Base-by-base conservation (phyloP, 2,113 vertebrate genomes). In the Sinocyclocheilus rhinocerous region DNA sequence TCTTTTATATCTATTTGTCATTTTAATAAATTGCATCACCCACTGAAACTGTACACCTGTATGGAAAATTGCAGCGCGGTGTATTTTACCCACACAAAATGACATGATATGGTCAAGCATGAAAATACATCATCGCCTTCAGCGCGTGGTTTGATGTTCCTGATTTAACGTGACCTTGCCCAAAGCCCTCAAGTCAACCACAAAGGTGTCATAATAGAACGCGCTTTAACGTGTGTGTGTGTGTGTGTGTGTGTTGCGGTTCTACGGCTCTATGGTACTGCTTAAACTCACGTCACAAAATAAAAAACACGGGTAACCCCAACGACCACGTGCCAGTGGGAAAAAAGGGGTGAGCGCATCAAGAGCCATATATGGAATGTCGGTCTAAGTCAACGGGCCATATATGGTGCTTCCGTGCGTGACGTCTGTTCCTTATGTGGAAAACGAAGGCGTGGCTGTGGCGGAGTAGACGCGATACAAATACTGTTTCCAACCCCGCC, bases 401-500 rank as follows among this genome's bases (percentile, higher is more conserved):
- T 80, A 93, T 90, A 90, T 93, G 94, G 93, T 22, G 26, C 10
- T 93, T 95, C 94, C 93, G 93, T 12, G 48, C 48, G 7, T 93
- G 89, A 94, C 92, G 91, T 63, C 2, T n/a, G 0, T 84, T 85
- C 39, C 70, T 86, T 76, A 39, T 18, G 82, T 89, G 93, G 93
- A 93, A 93, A 90, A 93, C 85, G 26, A n/a, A 73, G 93, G 93
- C 12, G 93, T 90, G 69, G 59, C 48, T 61, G 1, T 8, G 6
- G 8, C 3, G 22, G 6, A 69, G 24, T 36, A 70, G 65, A 65
- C 42, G 29, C 29, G 29, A 73, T 86, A 88, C 83, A 90, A 90
- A 91, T 52, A 72, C 84, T 20, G 89, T 79, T 89, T 91, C 87
- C 79, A 42, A 2, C 1, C 63, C 11, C 90, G 84, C 89, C 88